Base-by-base conservation (phyloP, 2,113 vertebrate species). In the Rhabdornis inornatus region DNA sequence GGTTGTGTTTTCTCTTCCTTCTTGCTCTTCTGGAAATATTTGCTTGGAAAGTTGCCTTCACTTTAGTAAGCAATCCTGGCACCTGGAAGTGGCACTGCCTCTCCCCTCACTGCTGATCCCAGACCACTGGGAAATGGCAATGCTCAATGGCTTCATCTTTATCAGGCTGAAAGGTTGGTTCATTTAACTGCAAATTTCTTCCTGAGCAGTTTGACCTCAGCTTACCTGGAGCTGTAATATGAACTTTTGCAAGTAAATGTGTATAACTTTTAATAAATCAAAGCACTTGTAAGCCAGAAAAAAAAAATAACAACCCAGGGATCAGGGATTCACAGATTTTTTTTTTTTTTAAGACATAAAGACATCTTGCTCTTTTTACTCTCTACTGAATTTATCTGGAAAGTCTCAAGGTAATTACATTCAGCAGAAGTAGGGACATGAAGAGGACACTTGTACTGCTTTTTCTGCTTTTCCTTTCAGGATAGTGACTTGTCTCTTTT, bases 231-330 rank as follows among this genome's bases (percentile, higher is more conserved):
- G 33, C 28, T 2, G 0, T 64, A 79, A 64, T 42, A n/a, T 23
- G 37, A 90, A 91, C 44, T 82, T 89, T 79, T 40, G 60, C 33
- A 64, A 87, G 47, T 75, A 81, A 89, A 81, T 33, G 18, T 52
- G 35, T 91, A 22, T 33, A 64, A 55, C 40, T 87, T 81, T 37
- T 66, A 89, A 87, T 70, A 92, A 90, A 90, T 66, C 47, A 94
- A 60, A 82, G 11, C 15, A 76, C 18, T 79, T 60, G 40, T 49
- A 72, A 87, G 22, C 23, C 15, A 55, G 59, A 94, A 90, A 40
- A 42, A 42, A 42, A 40, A 40, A 40, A 12, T 13, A 40, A 37
- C n/a, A n/a, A n/a, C 55, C 9, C 15, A 50, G 16, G 14, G 14
- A 42, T 21, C 19, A 25, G 40, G 22, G 49, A 69, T 68, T 74